phyloP scores from a whole-genome alignment of 2,113 vertebrate species.

The Ochotona curzoniae region DNA sequence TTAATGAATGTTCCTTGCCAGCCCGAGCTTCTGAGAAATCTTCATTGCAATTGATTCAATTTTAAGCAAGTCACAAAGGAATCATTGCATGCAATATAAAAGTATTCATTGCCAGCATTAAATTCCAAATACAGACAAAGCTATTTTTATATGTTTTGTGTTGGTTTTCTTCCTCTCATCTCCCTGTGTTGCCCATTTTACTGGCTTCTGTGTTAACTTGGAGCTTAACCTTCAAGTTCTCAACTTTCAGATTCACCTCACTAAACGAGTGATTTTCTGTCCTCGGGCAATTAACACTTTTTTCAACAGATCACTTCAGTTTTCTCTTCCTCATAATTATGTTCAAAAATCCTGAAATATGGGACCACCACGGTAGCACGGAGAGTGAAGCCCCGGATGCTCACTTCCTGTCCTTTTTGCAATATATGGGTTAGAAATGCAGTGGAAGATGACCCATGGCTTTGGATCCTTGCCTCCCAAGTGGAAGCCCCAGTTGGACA shows the following conservation, averaged over 20 bases:
- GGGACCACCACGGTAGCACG: too few relatives aligned
- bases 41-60: background rate
- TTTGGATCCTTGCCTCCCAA: too few relatives aligned
- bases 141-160: background rate
- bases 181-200: background rate
- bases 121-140: background rate
- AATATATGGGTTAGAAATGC: too few relatives aligned
- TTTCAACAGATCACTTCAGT: background rate
- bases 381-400: too few relatives aligned
- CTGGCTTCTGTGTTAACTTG: background rate
- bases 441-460: too few relatives aligned
- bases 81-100: background rate
- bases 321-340: background rate
- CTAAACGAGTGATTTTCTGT: fast-evolving
- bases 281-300: background rate
- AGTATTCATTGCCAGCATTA: background rate
- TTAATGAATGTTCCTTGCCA: background rate
- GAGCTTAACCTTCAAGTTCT: background rate
- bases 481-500: too few relatives aligned
- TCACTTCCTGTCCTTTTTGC: too few relatives aligned
- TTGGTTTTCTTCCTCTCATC: background rate
- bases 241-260: fast-evolving
- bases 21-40: background rate
- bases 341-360: background rate
- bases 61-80: background rate